These are phyloP conservation scores for Candoia aspera DNA, from an alignment of 2,113 vertebrate genomes.

Conservation along the genomic window DNA sequence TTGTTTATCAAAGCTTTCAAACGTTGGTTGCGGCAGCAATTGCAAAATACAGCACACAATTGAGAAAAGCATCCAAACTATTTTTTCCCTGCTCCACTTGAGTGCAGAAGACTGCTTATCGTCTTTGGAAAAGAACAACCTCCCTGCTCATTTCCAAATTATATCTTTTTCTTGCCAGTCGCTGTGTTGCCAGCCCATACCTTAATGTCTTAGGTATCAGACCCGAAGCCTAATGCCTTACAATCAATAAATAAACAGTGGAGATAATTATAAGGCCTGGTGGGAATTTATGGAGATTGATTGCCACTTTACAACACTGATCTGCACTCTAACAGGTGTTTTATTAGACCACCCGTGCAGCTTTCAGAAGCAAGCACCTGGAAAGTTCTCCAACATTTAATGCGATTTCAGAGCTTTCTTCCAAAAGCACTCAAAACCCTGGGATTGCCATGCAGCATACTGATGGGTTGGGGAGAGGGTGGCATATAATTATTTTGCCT, in stretches of 20 bases:
- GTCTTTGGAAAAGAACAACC: conserved; percentile 30
- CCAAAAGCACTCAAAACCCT: conserved; percentile 20
- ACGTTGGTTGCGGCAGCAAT: conserved; percentile 12
- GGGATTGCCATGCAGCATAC: conserved; percentile 17
- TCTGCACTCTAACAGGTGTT: conserved; percentile 50
- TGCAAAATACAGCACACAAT: conserved; percentile 21
- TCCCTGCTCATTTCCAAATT: conserved; percentile 39
- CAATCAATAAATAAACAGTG: conserved; percentile 58
- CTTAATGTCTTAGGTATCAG: conserved; percentile 44
- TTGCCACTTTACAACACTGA: conserved; percentile 48
- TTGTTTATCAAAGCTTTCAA: not conserved
- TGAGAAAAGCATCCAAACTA: not conserved
- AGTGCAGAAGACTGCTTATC: conserved; percentile 31
- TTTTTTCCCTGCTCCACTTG: conserved; percentile 34
- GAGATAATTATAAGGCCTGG: conserved; percentile 43
- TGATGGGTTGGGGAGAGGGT: conserved; percentile 28
- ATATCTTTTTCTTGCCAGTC: conserved; percentile 40
- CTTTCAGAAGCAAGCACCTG: conserved; percentile 34
- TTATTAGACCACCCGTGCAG: conserved; percentile 27
- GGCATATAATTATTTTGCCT: conserved; percentile 33
- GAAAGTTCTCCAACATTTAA: not conserved
- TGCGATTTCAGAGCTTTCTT: conserved; percentile 7
- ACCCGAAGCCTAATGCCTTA: conserved; percentile 37
- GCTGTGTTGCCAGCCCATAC: conserved; percentile 13
- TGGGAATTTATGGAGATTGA: conserved; percentile 48